Evolutionary conservation across 2,888 invertebrate genomes (phyloP), one percentile per base, ranked within the genome.

Genomic region (Autographa gamma): DNA sequence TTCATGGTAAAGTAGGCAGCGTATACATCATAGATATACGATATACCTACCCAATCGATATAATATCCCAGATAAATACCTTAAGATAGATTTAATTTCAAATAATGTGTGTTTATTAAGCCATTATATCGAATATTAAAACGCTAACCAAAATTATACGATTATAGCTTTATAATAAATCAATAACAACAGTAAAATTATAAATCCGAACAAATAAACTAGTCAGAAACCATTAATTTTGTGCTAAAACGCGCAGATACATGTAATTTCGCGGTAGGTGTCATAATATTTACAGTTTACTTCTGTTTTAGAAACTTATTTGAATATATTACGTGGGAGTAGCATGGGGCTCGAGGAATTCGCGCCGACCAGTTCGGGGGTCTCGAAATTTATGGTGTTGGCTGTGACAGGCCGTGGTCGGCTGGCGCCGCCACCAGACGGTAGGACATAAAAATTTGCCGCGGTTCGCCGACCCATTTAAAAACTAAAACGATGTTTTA

Each of bases 401-500:
- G 63, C 48, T 69, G 62, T 62, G 68, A 76, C 67, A 77, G 63
- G 64, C 60, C 68, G 68, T 76, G 71, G 73, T 66, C 73, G 60
- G 68, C 71, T 81, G 87, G 88, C 88, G 87, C 85, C 85, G 71
- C 66, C 60, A 65, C 54, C 63, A 72, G 73, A 78, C 73, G 63
- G 31, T 62, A 52, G 32, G 56, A 72, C 69, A 78, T 66, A 80
- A 76, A 79, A 79, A 79, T 79, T 73, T 69, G 75, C 66, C 71
- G 70, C 64, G 65, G 73, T 77, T 75, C 65, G 74, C 73, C 71
- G 70, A 75, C 71, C 78, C 79, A 82, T 82, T 86, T 86, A 77
- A 88, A 86, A 86, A 86, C 78, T 79, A 77, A 86, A 88, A 83
- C 79, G 81, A 85, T 85, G 86, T 87, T 83, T 81, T 76, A 80